Conservation (phyloP, 2,888 invertebrate genomes). For the Tetramorium bicarinatum region DNA sequence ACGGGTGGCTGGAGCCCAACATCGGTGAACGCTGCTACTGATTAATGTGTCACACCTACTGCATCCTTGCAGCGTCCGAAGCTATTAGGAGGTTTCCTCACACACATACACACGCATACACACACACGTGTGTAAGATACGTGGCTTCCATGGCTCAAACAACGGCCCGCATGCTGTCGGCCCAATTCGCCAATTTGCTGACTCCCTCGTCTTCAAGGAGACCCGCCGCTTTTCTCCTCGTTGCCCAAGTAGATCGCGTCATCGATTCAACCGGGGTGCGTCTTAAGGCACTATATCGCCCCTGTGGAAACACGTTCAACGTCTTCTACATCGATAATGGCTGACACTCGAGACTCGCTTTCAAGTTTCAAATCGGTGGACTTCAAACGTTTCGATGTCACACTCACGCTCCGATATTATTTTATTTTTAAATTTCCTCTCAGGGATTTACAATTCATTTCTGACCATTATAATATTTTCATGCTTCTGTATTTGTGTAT, state of each 20-base stretch:
- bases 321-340: constrained; percentile 36
- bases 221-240: constrained; percentile 23
- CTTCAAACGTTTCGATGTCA: constrained; percentile 22
- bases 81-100: constrained; percentile 52
- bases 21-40: constrained; percentile 76
- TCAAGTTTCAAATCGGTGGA: constrained; percentile 35
- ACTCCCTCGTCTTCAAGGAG: constrained; percentile 44
- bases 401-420: not conserved
- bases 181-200: constrained; percentile 54
- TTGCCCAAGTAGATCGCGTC: constrained; percentile 50
- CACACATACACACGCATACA: not conserved
- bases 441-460: not conserved
- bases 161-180: constrained; percentile 34
- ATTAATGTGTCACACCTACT: constrained; percentile 78
- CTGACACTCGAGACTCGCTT: constrained; percentile 41
- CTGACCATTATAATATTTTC: not conserved
- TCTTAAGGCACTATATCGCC: constrained; percentile 17
- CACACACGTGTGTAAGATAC: not conserved
- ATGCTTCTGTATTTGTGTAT: not conserved
- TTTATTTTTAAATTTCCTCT: constrained; percentile 15
- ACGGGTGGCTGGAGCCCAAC: constrained; percentile 61
- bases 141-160: constrained; percentile 31
- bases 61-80: constrained; percentile 62
- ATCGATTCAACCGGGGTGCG: constrained; percentile 44
- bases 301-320: constrained; percentile 28